Conservation (phyloP, 1,140 invertebrate species). For the Octopus sinensis region DNA sequence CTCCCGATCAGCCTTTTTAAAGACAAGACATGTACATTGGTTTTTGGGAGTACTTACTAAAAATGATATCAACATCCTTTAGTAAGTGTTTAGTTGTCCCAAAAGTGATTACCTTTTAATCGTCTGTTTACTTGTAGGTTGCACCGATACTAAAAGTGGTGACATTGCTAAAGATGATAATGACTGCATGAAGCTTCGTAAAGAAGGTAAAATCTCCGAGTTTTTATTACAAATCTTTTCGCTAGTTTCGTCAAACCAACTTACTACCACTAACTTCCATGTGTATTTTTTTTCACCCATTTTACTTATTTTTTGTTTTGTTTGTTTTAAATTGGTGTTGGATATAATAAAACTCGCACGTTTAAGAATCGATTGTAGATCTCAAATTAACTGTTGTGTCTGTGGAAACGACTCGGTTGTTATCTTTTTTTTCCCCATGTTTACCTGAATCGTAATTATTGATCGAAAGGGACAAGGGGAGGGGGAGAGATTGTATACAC, state of each 20-base stretch:
- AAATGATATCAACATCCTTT: not conserved
- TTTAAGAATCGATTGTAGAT: too few relatives aligned
- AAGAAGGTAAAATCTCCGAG: slow-evolving; percentile 38
- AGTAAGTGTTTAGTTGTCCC: not conserved
- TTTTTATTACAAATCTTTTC: not conserved
- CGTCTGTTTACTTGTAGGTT: slow-evolving; percentile 28
- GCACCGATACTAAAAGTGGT: slow-evolving; percentile 30
- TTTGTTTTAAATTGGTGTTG: too few relatives aligned
- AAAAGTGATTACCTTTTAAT: not conserved
- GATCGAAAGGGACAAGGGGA: not conserved
- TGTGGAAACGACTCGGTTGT: too few relatives aligned
- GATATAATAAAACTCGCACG: too few relatives aligned
- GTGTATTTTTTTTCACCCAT: not conserved
- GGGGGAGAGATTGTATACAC: too few relatives aligned
- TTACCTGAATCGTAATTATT: slow-evolving; percentile 3
- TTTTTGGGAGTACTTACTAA: not conserved
- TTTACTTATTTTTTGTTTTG: too few relatives aligned
- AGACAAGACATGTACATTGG: slow-evolving; percentile 12
- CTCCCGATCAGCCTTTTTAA: not conserved
- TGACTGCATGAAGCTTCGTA: slow-evolving; percentile 52
- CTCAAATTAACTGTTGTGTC: too few relatives aligned
- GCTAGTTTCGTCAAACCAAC: too few relatives aligned
- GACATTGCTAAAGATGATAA: slow-evolving; percentile 31
- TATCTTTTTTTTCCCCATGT: not conserved
- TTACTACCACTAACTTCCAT: too few relatives aligned